Conservation (phyloP, 2,113 vertebrate species). For the Burhinus bistriatus region DNA sequence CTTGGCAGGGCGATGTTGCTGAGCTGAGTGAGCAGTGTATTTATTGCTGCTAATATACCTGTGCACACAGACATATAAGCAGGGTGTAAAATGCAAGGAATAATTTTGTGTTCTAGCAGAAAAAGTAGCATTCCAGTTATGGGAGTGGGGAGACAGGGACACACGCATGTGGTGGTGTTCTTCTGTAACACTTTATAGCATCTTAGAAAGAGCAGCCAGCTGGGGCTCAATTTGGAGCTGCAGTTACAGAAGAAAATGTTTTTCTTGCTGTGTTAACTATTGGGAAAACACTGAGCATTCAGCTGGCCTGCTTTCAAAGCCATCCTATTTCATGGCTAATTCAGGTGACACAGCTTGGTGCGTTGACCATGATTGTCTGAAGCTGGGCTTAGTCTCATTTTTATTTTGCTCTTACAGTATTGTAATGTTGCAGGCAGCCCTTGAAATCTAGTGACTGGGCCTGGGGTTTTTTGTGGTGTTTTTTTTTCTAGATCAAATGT, state of each 20-base stretch:
- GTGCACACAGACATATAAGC: neutral
- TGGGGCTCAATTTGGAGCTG: neutral
- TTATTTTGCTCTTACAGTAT: neutral
- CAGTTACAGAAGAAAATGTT: neutral
- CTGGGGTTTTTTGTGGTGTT: neutral
- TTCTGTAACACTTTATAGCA: neutral
- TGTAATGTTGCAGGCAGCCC: neutral
- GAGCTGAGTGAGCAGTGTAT: neutral
- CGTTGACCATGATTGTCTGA: rapidly evolving
- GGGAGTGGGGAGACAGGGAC: neutral
- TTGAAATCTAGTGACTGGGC: too few relatives aligned
- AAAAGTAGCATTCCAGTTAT: neutral
- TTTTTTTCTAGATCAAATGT: neutral
- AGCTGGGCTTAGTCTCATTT: neutral
- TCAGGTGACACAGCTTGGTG: neutral
- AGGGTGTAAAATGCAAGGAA: neutral
- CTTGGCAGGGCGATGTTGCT: neutral
- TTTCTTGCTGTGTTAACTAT: neutral
- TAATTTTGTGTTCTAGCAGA: neutral
- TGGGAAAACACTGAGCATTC: neutral
- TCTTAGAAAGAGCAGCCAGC: neutral
- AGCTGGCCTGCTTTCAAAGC: neutral
- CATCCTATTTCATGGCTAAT: neutral
- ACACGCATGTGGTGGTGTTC: rapidly evolving
- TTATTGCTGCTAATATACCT: neutral